Evolutionary conservation across 2,113 vertebrate species (phyloP).

Genomic region (Pseudonaja textilis): DNA sequence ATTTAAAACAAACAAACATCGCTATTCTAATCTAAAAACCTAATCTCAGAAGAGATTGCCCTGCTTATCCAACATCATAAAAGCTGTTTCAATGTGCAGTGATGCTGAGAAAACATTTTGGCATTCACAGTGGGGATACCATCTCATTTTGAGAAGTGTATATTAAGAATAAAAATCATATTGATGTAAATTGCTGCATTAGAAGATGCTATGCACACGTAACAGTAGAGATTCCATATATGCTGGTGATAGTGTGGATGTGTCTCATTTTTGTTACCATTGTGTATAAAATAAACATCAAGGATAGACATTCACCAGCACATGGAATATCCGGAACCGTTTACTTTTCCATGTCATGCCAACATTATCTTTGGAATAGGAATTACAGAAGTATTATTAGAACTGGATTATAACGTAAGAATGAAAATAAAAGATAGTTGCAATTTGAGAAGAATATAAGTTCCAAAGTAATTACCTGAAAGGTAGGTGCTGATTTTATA

Average conservation of each 20-base stretch:
- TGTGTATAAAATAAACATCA: background rate
- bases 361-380: background rate
- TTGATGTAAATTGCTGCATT: conserved; percentile 8
- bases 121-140: conserved; percentile 9
- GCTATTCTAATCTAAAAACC: conserved; percentile 49
- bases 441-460: background rate
- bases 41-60: conserved; percentile 55
- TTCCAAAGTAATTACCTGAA: background rate
- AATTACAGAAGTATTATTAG: background rate
- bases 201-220: background rate
- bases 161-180: conserved; percentile 16
- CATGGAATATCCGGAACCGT: background rate
- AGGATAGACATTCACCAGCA: background rate
- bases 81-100: conserved; percentile 40
- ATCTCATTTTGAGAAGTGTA: conserved; percentile 29
- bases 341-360: background rate
- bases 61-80: conserved; percentile 52
- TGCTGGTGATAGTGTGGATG: background rate
- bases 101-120: conserved; percentile 51
- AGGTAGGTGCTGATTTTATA: background rate
- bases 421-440: background rate
- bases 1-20: conserved; percentile 21
- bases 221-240: background rate
- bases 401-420: background rate
- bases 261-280: background rate